These are phyloP conservation scores for Paramuricea clavata DNA, from an alignment of 92 coral and sea anemone species.

Conservation along the genomic window DNA sequence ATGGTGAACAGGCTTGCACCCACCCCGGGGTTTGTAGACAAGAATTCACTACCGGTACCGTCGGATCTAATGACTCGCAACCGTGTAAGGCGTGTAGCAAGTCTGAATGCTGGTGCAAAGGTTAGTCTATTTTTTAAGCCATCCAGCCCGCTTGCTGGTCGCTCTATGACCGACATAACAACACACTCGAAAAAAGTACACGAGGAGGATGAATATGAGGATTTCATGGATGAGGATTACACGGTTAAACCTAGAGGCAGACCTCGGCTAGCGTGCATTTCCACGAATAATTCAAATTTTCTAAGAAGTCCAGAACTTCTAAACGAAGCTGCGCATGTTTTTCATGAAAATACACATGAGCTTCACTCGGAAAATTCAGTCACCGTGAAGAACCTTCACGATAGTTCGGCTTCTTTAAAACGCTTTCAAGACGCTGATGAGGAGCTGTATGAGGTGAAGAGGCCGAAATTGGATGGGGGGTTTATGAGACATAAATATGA, in stretches of 20 bases:
- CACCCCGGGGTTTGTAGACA: slow-evolving; percentile 98
- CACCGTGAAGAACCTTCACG: background rate
- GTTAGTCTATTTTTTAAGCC: slow-evolving; percentile 95
- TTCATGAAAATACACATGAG: background rate
- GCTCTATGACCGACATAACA: slow-evolving; percentile 81
- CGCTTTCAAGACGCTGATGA: slow-evolving; percentile 7
- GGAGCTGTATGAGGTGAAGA: background rate
- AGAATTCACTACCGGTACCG: slow-evolving; percentile 81
- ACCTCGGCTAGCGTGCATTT: slow-evolving; percentile 4
- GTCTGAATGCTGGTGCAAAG: slow-evolving; percentile 98
- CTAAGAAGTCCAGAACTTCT: slow-evolving; percentile 1
- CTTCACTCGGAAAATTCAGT: background rate
- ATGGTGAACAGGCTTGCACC: slow-evolving; percentile 93
- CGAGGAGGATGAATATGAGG: slow-evolving; percentile 1
- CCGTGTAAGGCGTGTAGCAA: slow-evolving; percentile 94
- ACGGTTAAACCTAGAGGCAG: slow-evolving; percentile 60
- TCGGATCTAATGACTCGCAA: slow-evolving; percentile 80
- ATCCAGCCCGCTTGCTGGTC: slow-evolving; percentile 96
- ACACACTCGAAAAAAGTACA: slow-evolving; percentile 73
- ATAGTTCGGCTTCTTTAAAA: slow-evolving; percentile 2
- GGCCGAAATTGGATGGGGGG: slow-evolving; percentile 4
- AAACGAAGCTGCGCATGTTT: slow-evolving; percentile 2
- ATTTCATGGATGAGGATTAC: slow-evolving; percentile 52
- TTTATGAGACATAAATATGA: background rate
- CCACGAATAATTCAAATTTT: slow-evolving; percentile 25